These are phyloP conservation scores for Pseudorectes ferrugineus DNA, from an alignment of 2,113 vertebrate genomes.

Conservation along the genomic window DNA sequence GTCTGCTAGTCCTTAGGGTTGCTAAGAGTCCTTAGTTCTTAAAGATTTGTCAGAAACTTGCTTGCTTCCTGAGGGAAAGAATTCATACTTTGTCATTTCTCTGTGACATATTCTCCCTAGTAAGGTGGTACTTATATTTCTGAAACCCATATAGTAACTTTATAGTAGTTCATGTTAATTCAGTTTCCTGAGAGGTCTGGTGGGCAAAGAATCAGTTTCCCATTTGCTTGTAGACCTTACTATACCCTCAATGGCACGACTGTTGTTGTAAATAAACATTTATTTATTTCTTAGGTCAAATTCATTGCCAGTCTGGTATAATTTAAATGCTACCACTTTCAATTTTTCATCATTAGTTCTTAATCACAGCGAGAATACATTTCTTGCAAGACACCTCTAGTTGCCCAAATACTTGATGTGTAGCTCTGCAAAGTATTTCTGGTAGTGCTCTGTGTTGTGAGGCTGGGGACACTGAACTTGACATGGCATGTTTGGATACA, in stretches of 20 bases:
- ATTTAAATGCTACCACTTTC: not conserved
- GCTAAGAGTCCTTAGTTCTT: not conserved
- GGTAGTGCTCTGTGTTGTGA: not conserved
- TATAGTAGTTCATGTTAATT: not conserved
- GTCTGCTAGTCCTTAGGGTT: not conserved
- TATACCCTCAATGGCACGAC: not conserved
- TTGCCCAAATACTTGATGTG: not conserved
- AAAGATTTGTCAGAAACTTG: not conserved
- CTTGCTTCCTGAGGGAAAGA: not conserved
- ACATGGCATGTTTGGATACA: not conserved
- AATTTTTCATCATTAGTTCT: not conserved
- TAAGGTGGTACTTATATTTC: not conserved
- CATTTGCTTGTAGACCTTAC: not conserved
- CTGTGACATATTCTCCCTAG: not conserved
- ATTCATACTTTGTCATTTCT: not conserved
- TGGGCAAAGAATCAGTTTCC: not conserved
- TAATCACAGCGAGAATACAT: not conserved
- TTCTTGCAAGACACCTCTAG: not conserved
- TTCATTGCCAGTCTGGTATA: not conserved
- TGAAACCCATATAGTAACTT: not conserved
- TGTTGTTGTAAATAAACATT: not conserved
- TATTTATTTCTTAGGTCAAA: not conserved
- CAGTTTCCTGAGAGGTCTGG: not conserved
- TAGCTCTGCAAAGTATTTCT: not conserved
- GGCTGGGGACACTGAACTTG: not conserved